Percentiles rank a stretch among this genome's conserved stretches.
phyloP scores from a whole-genome alignment of 2,888 invertebrate genomes.

The Drosophila prolongata region DNA sequence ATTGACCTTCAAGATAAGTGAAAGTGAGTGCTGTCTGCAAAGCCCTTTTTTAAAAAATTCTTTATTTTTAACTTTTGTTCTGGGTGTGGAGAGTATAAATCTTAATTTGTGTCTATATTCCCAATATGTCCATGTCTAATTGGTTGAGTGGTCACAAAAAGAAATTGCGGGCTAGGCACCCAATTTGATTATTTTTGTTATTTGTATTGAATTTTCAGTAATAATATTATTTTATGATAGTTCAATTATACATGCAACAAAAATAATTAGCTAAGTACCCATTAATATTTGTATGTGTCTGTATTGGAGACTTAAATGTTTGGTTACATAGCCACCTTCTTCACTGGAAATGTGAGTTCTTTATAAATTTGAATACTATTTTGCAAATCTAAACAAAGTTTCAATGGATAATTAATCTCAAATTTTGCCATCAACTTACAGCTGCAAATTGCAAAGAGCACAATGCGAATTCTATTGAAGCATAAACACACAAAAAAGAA shows the following conservation, averaged over 20 bases:
- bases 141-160: background rate
- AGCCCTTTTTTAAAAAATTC: background rate
- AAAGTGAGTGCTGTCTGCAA: no score
- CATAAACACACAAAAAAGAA: slow-evolving; percentile 13
- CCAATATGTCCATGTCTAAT: background rate
- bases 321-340: background rate
- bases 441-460: slow-evolving; percentile 7
- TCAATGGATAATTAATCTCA: background rate
- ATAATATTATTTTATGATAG: background rate
- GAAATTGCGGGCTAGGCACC: background rate
- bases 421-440: slow-evolving; percentile 7
- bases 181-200: background rate
- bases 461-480: background rate
- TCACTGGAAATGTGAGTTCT: background rate
- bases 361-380: background rate
- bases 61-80: background rate
- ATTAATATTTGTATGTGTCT: background rate
- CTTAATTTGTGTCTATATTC: background rate
- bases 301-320: background rate
- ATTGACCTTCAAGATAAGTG: no score
- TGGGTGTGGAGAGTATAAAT: background rate
- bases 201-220: background rate
- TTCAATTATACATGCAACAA: background rate
- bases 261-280: background rate
- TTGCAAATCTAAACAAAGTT: background rate